A percentile compares a stretch with the other conserved stretches of the same genome.
These are phyloP conservation scores for Antedon mediterranea DNA, from an alignment of 53 echinoderm and acorn worm genomes.

Conservation along the genomic window DNA sequence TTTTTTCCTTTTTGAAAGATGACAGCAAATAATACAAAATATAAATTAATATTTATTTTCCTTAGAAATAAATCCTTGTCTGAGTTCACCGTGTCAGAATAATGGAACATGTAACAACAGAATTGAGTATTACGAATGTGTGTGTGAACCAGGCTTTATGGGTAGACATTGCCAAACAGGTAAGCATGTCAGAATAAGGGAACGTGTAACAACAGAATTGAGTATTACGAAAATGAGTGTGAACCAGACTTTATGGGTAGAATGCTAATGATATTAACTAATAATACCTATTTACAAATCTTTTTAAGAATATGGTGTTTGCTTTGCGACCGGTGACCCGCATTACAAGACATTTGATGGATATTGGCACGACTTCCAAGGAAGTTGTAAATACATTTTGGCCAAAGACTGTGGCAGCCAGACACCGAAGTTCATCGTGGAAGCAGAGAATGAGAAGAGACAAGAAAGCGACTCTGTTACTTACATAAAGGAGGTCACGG, in stretches of 20 bases:
- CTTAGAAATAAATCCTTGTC: slow-evolving; percentile 70
- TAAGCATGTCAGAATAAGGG: background rate
- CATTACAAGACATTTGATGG: slow-evolving; percentile 89
- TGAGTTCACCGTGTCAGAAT: slow-evolving; percentile 48
- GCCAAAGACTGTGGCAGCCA: slow-evolving; percentile 41
- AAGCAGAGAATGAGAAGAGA: slow-evolving; percentile 40
- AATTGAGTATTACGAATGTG: slow-evolving; percentile 47
- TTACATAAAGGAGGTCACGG: slow-evolving; percentile 47
- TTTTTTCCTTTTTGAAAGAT: too few species aligned
- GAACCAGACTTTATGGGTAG: slow-evolving; percentile 47
- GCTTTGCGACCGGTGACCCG: slow-evolving; percentile 69
- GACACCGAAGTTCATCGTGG: slow-evolving; percentile 29
- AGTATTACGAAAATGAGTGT: slow-evolving; percentile 45
- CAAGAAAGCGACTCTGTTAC: slow-evolving; percentile 33
- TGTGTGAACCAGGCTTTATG: slow-evolving; percentile 48
- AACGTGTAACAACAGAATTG: slow-evolving; percentile 20
- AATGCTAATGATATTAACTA: background rate
- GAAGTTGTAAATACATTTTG: slow-evolving; percentile 51
- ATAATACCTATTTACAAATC: background rate
- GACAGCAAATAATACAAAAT: too few species aligned
- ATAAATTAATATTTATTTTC: background rate
- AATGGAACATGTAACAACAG: slow-evolving; percentile 52
- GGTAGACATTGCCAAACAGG: slow-evolving; percentile 64
- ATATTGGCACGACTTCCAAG: slow-evolving; percentile 81
- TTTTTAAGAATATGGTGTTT: slow-evolving; percentile 56